Evolutionary conservation across 92 coral and sea anemone species (phyloP).

Genomic region (Parazoanthus atlanticus): DNA sequence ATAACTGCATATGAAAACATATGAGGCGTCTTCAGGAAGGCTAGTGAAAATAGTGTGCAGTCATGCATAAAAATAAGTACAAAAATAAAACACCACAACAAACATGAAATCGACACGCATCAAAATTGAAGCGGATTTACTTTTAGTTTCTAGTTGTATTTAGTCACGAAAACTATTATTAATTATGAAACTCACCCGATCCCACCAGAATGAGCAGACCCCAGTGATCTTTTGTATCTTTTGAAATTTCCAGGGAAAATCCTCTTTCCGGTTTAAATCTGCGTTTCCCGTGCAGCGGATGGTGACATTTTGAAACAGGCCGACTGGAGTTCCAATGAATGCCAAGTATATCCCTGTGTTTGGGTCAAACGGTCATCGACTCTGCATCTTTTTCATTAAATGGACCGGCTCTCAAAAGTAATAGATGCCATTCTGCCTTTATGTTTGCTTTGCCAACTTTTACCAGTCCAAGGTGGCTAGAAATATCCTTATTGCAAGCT

Average conservation of each 20-base stretch:
- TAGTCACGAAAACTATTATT: too few species aligned
- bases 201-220: neutral
- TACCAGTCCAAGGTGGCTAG: neutral
- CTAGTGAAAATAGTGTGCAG: too few species aligned
- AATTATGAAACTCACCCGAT: too few species aligned
- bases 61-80: too few species aligned
- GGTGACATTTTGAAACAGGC: neutral
- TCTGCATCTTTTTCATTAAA: neutral
- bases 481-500: neutral
- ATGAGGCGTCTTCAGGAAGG: too few species aligned
- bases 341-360: slow-evolving; percentile 8
- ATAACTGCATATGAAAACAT: too few species aligned
- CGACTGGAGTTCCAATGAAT: slow-evolving; percentile 17
- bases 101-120: too few species aligned
- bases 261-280: neutral
- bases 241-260: neutral
- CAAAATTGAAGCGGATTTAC: too few species aligned
- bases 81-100: too few species aligned
- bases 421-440: slow-evolving; percentile 11
- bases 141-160: too few species aligned
- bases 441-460: neutral
- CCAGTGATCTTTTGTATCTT: neutral
- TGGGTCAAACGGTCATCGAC: slow-evolving; percentile 15
- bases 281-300: neutral
- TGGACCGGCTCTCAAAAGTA: neutral